phyloP scores from a whole-genome alignment of 2,797 vertebrate species.

The Peromyscus attwateri region DNA sequence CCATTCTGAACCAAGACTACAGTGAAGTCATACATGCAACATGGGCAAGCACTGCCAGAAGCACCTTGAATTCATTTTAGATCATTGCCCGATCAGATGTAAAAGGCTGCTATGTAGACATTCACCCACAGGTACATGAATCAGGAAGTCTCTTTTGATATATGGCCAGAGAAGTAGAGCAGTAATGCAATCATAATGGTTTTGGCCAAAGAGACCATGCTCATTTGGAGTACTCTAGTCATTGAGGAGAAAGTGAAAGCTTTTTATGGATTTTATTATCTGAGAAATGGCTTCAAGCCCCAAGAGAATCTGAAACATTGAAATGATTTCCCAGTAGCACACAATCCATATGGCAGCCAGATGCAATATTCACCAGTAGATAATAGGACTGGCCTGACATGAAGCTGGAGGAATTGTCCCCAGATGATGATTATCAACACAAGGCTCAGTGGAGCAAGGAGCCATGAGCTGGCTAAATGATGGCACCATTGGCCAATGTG shows the following conservation, averaged over 20 bases:
- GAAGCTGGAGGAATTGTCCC: not conserved
- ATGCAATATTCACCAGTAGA: not conserved
- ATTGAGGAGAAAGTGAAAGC: not conserved
- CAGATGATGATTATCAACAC: not conserved
- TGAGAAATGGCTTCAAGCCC: conserved; percentile 29
- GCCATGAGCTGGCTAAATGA: not conserved
- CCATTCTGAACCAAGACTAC: not conserved
- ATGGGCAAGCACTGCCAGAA: not conserved
- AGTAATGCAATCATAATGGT: not conserved
- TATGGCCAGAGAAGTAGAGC: not conserved
- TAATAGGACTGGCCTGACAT: not conserved
- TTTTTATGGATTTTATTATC: conserved; percentile 33
- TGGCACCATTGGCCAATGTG: no score
- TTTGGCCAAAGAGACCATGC: not conserved
- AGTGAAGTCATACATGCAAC: not conserved
- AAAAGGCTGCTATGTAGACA: not conserved
- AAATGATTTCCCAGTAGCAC: not conserved
- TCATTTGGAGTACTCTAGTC: not conserved
- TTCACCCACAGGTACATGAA: not conserved
- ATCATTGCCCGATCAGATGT: not conserved
- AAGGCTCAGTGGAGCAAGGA: not conserved
- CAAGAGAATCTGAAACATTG: not conserved
- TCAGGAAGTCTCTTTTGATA: not conserved
- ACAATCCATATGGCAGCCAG: not conserved
- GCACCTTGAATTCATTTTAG: not conserved